Evolutionary conservation across 2,797 vertebrate genomes (phyloP), one percentile per base, ranked within the genome.

Genomic region (Helarctos malayanus): DNA sequence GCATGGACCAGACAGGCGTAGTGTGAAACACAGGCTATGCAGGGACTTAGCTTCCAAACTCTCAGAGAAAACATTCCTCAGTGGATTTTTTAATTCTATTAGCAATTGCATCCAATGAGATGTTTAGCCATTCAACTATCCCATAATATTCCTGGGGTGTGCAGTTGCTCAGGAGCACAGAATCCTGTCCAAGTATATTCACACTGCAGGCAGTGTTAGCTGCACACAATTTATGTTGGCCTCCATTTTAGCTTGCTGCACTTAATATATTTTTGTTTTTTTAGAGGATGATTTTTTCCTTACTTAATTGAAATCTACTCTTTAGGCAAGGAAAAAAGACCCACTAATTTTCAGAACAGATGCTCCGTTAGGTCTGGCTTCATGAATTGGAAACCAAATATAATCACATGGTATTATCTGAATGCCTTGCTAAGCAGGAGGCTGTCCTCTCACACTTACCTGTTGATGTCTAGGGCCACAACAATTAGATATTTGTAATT

Each of bases 341-440:
- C 49, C 29, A 86, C 19, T 54, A 8, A 38, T 95, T 85, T 91
- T 89, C 25, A 82, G 61, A 89, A 47, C 29, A 68, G 73, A 80
- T 94, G 49, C 32, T 85, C 9, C 75, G 5, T 94, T 93, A 71
- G 94, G 49, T 35, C 63, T 96, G 75, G 23, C 59, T 78, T 95
- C 38, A 21, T 90, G 59, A 92, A 49, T 32, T 85, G 29, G 73
- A 94, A 90, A 56, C 3, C 25, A 73, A 82, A 63, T 92, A 56
- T 61, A 89, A 85, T 86, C 47, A 49, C 5, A 29, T 27, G 0
- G 14, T 29, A 41, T 56, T 90, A 94, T 27, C 32, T 18, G 29
- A 59, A 68, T 84, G 41, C n/a, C n/a, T 95, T 2, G 14, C 76
- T 49, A 47, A 52, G 29, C 21, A 73, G 35, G 11, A 54, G 54